Evolutionary conservation across 2,888 invertebrate genomes (phyloP).

Genomic region (Drosophila niveifrons): DNA sequence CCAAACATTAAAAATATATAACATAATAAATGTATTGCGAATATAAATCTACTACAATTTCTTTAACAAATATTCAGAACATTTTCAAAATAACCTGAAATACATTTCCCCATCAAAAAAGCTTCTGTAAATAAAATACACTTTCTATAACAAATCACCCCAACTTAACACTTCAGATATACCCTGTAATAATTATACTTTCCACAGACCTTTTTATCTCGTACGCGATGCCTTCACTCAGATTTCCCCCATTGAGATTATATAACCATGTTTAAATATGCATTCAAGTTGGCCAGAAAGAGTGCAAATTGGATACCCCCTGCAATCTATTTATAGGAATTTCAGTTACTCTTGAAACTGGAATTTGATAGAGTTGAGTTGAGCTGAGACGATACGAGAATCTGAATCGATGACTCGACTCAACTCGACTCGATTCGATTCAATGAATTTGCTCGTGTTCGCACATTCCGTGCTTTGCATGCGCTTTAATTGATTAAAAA

Average conservation of each 20-base stretch:
- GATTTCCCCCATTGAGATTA: background rate
- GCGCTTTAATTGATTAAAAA: slow-evolving; percentile 6
- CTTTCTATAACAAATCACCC: too few relatives aligned
- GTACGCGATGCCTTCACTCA: background rate
- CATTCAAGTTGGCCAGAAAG: background rate
- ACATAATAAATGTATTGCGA: too few relatives aligned
- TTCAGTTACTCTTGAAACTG: slow-evolving; percentile 15
- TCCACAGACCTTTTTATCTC: too few relatives aligned
- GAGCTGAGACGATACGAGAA: background rate
- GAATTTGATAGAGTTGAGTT: slow-evolving; percentile 2
- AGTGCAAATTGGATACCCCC: slow-evolving; percentile 6
- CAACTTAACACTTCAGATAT: too few relatives aligned
- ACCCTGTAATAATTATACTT: too few relatives aligned
- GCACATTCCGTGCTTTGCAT: slow-evolving; percentile 2
- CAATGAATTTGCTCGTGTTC: background rate
- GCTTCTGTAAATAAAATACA: too few relatives aligned
- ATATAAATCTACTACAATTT: too few relatives aligned
- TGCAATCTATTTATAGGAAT: slow-evolving; percentile 11
- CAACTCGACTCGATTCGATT: background rate
- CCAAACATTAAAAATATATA: too few relatives aligned
- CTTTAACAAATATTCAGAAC: too few relatives aligned
- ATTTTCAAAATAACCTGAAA: too few relatives aligned
- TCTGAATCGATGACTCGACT: background rate
- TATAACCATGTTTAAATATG: background rate
- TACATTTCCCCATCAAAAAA: too few relatives aligned